Percentiles rank a stretch among this genome's conserved stretches.
Conservation (phyloP, 2,113 vertebrate genomes). For the Salminus brasiliensis region DNA sequence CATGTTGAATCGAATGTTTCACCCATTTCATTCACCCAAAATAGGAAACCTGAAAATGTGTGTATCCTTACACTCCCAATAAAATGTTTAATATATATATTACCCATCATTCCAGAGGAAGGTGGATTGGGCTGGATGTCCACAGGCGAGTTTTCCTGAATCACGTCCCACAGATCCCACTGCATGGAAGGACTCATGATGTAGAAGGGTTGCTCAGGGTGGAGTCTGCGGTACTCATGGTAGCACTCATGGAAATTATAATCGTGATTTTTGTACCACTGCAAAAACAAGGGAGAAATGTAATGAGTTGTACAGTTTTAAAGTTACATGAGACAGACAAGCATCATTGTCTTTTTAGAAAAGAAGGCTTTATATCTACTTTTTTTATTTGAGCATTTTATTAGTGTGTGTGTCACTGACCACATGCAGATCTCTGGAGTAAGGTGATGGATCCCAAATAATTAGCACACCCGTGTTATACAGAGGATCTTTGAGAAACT, state of each 20-base stretch:
- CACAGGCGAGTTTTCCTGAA: conserved; percentile 79
- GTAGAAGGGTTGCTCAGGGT: conserved; percentile 78
- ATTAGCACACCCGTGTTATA: conserved; percentile 79
- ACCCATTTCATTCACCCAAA: too few relatives aligned
- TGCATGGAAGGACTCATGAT: conserved; percentile 80
- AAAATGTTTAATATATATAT: too few relatives aligned
- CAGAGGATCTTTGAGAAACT: conserved; percentile 69
- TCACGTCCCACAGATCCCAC: conserved; percentile 82
- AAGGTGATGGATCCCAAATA: conserved; percentile 81
- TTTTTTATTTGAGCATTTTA: neutral
- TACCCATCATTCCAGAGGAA: conserved; percentile 82
- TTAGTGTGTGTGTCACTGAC: conserved; percentile 61
- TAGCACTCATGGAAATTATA: conserved; percentile 77
- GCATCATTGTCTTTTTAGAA: too few relatives aligned
- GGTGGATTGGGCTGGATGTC: conserved; percentile 81
- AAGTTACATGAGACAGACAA: too few relatives aligned
- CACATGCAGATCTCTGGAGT: conserved; percentile 74
- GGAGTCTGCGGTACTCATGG: conserved; percentile 64
- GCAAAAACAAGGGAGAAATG: conserved; percentile 43
- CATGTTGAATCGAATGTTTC: too few relatives aligned
- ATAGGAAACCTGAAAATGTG: too few relatives aligned
- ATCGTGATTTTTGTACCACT: conserved; percentile 82
- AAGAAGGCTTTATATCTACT: too few relatives aligned
- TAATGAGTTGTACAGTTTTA: too few relatives aligned
- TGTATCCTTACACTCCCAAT: too few relatives aligned